A percentile compares a stretch with the other conserved stretches of the same genome.
These are phyloP conservation scores for Syngnathus typhle DNA, from an alignment of 2,113 vertebrate genomes.

Conservation along the genomic window DNA sequence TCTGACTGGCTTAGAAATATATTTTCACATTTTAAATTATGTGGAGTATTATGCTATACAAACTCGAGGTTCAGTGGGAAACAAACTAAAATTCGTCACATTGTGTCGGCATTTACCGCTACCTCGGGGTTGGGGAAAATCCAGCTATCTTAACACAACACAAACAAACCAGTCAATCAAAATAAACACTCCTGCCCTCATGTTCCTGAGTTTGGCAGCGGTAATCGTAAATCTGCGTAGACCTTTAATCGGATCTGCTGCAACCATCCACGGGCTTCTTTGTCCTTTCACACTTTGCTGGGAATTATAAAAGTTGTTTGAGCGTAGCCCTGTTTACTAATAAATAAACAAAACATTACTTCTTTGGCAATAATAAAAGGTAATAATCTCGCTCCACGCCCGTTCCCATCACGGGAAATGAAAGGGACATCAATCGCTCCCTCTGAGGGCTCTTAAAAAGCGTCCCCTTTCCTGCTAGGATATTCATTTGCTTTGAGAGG, in stretches of 20 bases:
- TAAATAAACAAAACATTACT: not conserved
- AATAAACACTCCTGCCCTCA: too few species aligned
- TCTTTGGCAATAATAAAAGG: not conserved
- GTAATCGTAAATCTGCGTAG: too few species aligned
- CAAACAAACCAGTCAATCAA: too few species aligned
- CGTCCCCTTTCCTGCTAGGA: not conserved
- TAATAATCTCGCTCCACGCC: not conserved
- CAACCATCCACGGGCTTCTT: not conserved
- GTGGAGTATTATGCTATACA: too few species aligned
- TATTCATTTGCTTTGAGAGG: not conserved
- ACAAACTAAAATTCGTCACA: too few species aligned
- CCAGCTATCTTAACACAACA: too few species aligned
- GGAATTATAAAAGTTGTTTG: not conserved
- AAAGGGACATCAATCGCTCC: not conserved
- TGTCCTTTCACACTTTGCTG: not conserved
- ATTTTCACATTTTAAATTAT: too few species aligned
- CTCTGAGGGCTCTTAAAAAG: not conserved
- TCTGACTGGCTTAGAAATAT: slow-evolving; percentile 18
- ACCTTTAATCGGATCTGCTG: not conserved
- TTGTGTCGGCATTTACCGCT: too few species aligned
- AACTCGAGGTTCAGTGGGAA: too few species aligned
- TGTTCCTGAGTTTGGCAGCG: too few species aligned
- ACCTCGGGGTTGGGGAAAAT: too few species aligned
- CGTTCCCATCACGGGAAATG: not conserved
- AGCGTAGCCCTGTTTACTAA: not conserved